Evolutionary conservation across 2,888 invertebrate species (phyloP).

Genomic region (Drosophila robusta): DNA sequence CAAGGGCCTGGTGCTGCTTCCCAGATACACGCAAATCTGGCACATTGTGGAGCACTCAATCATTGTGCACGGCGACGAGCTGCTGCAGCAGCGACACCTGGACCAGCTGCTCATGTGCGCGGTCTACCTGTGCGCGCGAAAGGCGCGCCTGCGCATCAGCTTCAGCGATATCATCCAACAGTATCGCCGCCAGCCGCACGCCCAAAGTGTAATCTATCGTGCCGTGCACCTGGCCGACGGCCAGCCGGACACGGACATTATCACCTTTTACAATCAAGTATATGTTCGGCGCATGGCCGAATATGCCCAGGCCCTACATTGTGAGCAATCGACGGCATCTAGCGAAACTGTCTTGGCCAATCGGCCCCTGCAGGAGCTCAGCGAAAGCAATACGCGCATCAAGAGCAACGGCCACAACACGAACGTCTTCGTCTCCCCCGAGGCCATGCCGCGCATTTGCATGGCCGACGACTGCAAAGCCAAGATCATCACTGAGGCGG

Average conservation of each 20-base stretch:
- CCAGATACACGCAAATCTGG: conserved; percentile 52
- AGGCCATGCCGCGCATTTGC: conserved; percentile 34
- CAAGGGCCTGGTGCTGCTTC: conserved; percentile 32
- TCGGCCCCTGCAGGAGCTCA: conserved; percentile 21
- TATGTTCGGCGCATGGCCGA: conserved; percentile 47
- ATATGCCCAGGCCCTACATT: conserved; percentile 28
- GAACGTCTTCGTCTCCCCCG: conserved; percentile 23
- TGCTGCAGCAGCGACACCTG: conserved; percentile 57
- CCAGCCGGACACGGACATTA: conserved; percentile 39
- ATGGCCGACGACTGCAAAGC: conserved; percentile 18
- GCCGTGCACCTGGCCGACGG: conserved; percentile 33
- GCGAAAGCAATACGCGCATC: conserved; percentile 3
- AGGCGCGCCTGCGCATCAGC: conserved; percentile 12
- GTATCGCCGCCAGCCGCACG: conserved; percentile 58
- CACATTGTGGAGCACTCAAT: conserved; percentile 61
- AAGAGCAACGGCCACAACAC: conserved; percentile 2
- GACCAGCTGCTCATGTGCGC: conserved; percentile 67
- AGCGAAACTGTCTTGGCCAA: neutral
- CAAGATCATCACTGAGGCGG: conserved; percentile 7
- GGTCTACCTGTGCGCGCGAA: conserved; percentile 49
- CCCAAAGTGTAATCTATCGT: conserved; percentile 49
- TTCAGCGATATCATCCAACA: conserved; percentile 56
- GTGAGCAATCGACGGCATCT: conserved; percentile 1
- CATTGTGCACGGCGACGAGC: conserved; percentile 20
- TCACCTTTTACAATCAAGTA: conserved; percentile 59